Percentiles rank a stretch among this genome's conserved stretches.
These are phyloP conservation scores for Bostrychus sinensis DNA, from an alignment of 2,113 vertebrate species.

Conservation along the genomic window DNA sequence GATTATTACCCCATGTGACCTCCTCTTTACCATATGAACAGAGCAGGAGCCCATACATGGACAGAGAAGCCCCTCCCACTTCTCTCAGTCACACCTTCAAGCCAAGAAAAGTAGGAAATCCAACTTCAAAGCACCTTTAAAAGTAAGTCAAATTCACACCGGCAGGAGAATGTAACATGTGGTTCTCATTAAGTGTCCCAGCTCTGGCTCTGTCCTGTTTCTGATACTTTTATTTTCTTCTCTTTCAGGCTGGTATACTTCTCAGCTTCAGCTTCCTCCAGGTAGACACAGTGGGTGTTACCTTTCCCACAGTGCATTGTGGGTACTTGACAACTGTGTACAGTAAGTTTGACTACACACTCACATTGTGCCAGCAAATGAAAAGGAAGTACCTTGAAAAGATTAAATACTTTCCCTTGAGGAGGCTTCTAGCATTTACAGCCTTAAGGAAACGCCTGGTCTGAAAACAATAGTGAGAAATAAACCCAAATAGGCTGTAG, in stretches of 20 bases:
- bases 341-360: background rate
- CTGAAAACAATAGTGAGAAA: constrained; percentile 33
- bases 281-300: constrained; percentile 61
- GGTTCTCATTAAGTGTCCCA: background rate
- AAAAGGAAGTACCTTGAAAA: constrained; percentile 56
- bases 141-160: background rate
- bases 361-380: constrained; percentile 16
- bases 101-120: constrained; percentile 11
- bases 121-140: background rate
- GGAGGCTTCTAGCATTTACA: background rate
- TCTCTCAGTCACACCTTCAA: constrained; percentile 51
- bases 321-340: constrained; percentile 47
- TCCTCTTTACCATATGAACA: constrained; percentile 64
- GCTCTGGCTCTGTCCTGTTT: background rate
- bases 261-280: constrained; percentile 34
- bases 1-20: constrained; percentile 66
- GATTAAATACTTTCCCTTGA: constrained; percentile 29
- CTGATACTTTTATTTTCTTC: constrained; percentile 8
- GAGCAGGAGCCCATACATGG: constrained; percentile 34
- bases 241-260: constrained; percentile 2
- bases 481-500: constrained; percentile 33
- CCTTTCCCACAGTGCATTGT: constrained; percentile 67
- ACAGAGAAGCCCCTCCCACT: constrained; percentile 53
- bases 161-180: background rate
- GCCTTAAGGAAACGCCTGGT: constrained; percentile 28